These are phyloP conservation scores for Gasterosteus aculeatus DNA, from an alignment of 2,113 vertebrate genomes.

Conservation along the genomic window DNA sequence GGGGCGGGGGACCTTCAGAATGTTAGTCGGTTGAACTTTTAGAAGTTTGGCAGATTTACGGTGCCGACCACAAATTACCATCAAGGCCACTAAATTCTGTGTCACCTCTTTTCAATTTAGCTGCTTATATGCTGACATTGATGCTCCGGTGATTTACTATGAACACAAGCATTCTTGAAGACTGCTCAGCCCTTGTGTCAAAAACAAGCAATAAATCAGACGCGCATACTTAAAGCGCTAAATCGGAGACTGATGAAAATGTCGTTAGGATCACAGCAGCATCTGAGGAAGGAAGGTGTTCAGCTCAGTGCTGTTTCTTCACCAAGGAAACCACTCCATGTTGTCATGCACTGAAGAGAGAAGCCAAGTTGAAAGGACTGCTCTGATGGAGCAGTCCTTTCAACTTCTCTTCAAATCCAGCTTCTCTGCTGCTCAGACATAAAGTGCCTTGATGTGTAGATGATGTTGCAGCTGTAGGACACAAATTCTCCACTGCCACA, in stretches of 20 bases:
- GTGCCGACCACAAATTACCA: conserved; percentile 3
- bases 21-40: neutral
- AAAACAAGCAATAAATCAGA: conserved; percentile 17
- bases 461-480: conserved; percentile 14
- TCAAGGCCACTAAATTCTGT: neutral
- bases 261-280: conserved; percentile 13
- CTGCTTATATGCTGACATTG: neutral
- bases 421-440: conserved; percentile 14
- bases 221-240: neutral
- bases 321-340: neutral
- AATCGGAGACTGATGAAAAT: conserved; percentile 13
- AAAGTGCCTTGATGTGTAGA: conserved; percentile 29
- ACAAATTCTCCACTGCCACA: conserved; percentile 8
- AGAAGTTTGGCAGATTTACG: neutral
- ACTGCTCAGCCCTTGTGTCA: conserved; percentile 1
- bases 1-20: neutral
- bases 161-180: neutral
- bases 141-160: neutral
- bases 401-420: conserved; percentile 14
- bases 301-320: conserved; percentile 5
- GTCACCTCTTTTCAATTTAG: conserved; percentile 22
- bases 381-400: conserved; percentile 17
- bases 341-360: neutral
- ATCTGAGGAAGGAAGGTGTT: conserved; percentile 10
- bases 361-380: too few species aligned